These are phyloP conservation scores for Glossophaga mutica DNA, from an alignment of 2,797 vertebrate genomes.

Conservation along the genomic window DNA sequence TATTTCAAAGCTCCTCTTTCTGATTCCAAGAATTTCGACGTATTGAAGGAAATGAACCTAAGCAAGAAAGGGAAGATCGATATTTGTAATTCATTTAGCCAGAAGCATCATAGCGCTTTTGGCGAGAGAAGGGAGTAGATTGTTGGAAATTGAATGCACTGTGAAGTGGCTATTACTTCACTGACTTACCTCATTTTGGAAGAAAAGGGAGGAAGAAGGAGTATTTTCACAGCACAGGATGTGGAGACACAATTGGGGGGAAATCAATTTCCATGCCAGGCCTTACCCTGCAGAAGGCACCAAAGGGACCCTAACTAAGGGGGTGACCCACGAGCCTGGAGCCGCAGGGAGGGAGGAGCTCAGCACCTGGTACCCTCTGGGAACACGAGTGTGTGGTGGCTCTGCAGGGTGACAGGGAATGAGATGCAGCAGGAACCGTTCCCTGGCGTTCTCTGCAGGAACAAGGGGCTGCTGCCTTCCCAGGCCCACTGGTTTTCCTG, in stretches of 20 bases:
- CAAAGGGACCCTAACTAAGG: background rate
- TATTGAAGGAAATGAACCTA: background rate
- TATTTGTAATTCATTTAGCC: slow-evolving; percentile 8
- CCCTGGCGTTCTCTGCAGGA: background rate
- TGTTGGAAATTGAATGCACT: background rate
- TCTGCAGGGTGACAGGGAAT: background rate
- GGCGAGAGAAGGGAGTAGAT: background rate
- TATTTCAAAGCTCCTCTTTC: background rate
- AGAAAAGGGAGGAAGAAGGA: background rate
- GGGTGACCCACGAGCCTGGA: background rate
- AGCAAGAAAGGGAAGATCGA: background rate
- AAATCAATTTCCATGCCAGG: fast-evolving
- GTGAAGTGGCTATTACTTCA: background rate
- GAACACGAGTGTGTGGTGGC: no score
- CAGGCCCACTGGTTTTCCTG: background rate
- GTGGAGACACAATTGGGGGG: fast-evolving
- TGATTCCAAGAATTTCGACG: background rate
- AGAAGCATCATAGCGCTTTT: background rate
- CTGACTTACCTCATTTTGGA: background rate
- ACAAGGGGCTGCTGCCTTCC: background rate
- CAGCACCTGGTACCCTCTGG: fast-evolving
- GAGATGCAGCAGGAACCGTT: no score
- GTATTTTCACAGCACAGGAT: background rate
- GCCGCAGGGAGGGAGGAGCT: background rate
- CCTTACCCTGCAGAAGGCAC: background rate